Evolutionary conservation across 2,113 vertebrate genomes (phyloP).

Genomic region (Melanerpes aurifrons): DNA sequence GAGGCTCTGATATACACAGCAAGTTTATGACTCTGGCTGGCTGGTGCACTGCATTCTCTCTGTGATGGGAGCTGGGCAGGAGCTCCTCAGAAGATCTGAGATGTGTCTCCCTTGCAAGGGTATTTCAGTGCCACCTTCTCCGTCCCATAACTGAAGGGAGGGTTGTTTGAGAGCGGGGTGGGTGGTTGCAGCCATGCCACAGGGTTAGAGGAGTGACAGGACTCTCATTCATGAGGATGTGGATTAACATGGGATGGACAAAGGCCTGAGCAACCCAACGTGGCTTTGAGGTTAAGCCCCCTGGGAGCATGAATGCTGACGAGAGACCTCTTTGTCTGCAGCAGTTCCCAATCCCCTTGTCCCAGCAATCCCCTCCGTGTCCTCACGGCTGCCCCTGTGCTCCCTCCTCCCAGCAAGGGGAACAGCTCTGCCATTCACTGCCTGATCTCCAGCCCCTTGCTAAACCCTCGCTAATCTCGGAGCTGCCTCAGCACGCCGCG

Average conservation of each 20-base stretch:
- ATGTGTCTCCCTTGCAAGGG: neutral
- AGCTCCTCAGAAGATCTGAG: neutral
- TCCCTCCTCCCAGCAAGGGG: neutral
- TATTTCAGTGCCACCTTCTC: neutral
- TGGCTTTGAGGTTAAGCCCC: neutral
- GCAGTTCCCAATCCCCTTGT: conserved; percentile 5
- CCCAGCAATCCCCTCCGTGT: neutral
- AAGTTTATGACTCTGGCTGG: neutral
- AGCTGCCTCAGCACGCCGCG: neutral
- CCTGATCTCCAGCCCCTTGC: neutral
- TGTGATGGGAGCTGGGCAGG: neutral
- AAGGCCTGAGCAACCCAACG: neutral
- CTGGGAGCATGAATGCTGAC: neutral
- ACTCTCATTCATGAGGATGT: neutral
- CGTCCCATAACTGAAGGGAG: neutral
- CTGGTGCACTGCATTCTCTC: neutral
- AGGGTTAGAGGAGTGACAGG: neutral
- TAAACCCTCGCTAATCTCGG: neutral
- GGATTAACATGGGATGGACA: neutral
- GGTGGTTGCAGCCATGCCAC: neutral
- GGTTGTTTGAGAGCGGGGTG: neutral
- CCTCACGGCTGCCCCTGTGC: neutral
- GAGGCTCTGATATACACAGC: neutral
- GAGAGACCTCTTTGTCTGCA: conserved; percentile 12
- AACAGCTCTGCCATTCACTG: neutral